Evolutionary conservation across 2,797 vertebrate genomes (phyloP), one percentile per base, ranked within the genome.

Genomic region (Prunella strophiata): DNA sequence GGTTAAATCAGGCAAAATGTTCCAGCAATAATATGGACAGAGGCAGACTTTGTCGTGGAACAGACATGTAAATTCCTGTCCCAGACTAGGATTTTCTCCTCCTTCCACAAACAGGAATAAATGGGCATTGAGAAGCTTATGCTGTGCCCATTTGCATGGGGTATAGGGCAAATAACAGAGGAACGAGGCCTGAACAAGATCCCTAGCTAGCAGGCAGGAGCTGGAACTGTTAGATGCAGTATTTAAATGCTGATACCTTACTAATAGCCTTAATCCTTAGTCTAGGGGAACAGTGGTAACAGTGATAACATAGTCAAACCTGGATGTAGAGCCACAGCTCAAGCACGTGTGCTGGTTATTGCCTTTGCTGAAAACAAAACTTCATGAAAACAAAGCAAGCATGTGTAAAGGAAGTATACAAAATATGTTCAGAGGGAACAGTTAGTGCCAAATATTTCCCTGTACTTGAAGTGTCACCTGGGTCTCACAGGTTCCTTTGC

Each of bases 71-170:
- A 67, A 1, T 66, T 89, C n/a, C 25, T 27, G 21, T 45, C 42
- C 45, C 45, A 67, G 29, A 55, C 34, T 42, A 76, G n/a, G 36
- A 26, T 36, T 59, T 20, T 34, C 19, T 85, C n/a, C 15, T 89
- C 45, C 42, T 40, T 82, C 43, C 25, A 14, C 47, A 71, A 79
- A 76, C 18, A 16, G 0, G 0, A 73, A 25, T 12, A 58, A 11
- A 52, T 32, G 11, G 14, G 36, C 25, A 58, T 29, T 45, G 29
- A 72, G 68, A 72, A 91, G 21, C 14, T 88, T 19, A 30, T 0
- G 0, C 10, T 2, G 2, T 15, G 17, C n/a, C 2, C 0, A 3
- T 48, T 70, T 91, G 18, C 29, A 55, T 0, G 0, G 54, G 51
- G 43, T 19, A 8, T 27, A 9, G 38, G 7, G 9, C 26, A 38